Evolutionary conservation across 2,797 vertebrate genomes (phyloP).

Genomic region (Poecilia gillii): DNA sequence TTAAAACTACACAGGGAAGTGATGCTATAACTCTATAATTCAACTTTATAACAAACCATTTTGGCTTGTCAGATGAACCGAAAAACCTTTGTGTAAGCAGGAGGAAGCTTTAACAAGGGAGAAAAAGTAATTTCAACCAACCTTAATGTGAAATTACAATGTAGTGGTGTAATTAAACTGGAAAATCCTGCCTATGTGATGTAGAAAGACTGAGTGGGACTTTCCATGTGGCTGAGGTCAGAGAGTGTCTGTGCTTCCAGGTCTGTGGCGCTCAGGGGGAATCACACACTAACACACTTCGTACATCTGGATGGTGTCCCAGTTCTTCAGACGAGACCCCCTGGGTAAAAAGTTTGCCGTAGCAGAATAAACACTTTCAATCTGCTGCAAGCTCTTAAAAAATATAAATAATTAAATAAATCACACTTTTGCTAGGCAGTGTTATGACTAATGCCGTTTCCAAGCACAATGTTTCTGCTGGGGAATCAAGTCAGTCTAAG

Average conservation of each 20-base stretch:
- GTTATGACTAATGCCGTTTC: constrained; percentile 15
- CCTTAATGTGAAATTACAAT: constrained; percentile 67
- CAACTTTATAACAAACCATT: constrained; percentile 33
- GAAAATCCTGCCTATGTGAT: constrained; percentile 51
- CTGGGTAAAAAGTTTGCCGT: constrained; percentile 39
- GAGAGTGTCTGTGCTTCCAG: constrained; percentile 38
- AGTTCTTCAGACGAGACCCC: constrained; percentile 54
- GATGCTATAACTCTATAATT: constrained; percentile 17
- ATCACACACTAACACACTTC: constrained; percentile 49
- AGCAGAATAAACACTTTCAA: constrained; percentile 40
- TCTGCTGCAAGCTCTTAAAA: constrained; percentile 23
- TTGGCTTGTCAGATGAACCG: constrained; percentile 30
- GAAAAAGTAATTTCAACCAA: constrained; percentile 51
- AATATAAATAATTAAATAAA: constrained; percentile 4
- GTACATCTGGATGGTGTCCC: constrained; percentile 58
- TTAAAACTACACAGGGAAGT: background rate
- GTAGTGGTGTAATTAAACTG: constrained; percentile 56
- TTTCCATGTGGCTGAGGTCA: constrained; percentile 65
- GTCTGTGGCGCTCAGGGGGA: constrained; percentile 43
- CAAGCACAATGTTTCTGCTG: constrained; percentile 16
- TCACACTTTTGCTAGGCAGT: constrained; percentile 19
- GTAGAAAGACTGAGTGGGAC: constrained; percentile 51
- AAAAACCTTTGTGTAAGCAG: constrained; percentile 21
- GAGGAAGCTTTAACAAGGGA: constrained; percentile 58
- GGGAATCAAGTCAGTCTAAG: constrained; percentile 7